These are phyloP conservation scores for Scaptomyza reducta DNA, from an alignment of 2,888 invertebrate genomes.

Conservation along the genomic window DNA sequence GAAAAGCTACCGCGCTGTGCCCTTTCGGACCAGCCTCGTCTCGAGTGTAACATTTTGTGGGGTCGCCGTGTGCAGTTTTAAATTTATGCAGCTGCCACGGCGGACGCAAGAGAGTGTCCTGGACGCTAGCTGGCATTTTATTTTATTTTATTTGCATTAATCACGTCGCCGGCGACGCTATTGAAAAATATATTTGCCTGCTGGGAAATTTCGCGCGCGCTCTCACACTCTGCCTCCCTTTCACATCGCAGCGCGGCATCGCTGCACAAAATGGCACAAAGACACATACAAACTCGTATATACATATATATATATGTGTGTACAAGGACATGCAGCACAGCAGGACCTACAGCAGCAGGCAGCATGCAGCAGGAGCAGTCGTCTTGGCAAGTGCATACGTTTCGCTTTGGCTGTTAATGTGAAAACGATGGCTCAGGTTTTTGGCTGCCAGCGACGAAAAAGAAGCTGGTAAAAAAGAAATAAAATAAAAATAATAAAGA, in stretches of 20 bases:
- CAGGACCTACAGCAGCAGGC: slow-evolving; percentile 33
- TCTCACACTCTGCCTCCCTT: slow-evolving; percentile 1
- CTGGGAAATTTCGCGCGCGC: slow-evolving; percentile 74
- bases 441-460: slow-evolving; percentile 58
- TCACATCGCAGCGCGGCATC: slow-evolving; percentile 23
- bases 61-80: slow-evolving; percentile 56
- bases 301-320: background rate
- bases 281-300: slow-evolving; percentile 1
- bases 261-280: slow-evolving; percentile 17
- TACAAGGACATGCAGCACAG: slow-evolving; percentile 58
- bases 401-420: slow-evolving; percentile 79
- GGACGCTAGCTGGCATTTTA: slow-evolving; percentile 65
- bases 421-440: slow-evolving; percentile 80
- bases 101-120: slow-evolving; percentile 38
- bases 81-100: slow-evolving; percentile 72
- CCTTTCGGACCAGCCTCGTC: slow-evolving; percentile 48
- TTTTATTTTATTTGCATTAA: slow-evolving; percentile 79
- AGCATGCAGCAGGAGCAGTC: slow-evolving; percentile 27
- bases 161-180: slow-evolving; percentile 78
- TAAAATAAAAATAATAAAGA: slow-evolving; percentile 44
- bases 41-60: slow-evolving; percentile 74
- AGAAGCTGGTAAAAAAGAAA: slow-evolving; percentile 33
- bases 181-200: slow-evolving; percentile 80
- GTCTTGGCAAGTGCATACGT: slow-evolving; percentile 77
- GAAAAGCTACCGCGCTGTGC: background rate